Percentiles rank a stretch among this genome's conserved stretches.
Conservation (phyloP, 2,113 vertebrate species). For the Epinephelus fuscoguttatus region DNA sequence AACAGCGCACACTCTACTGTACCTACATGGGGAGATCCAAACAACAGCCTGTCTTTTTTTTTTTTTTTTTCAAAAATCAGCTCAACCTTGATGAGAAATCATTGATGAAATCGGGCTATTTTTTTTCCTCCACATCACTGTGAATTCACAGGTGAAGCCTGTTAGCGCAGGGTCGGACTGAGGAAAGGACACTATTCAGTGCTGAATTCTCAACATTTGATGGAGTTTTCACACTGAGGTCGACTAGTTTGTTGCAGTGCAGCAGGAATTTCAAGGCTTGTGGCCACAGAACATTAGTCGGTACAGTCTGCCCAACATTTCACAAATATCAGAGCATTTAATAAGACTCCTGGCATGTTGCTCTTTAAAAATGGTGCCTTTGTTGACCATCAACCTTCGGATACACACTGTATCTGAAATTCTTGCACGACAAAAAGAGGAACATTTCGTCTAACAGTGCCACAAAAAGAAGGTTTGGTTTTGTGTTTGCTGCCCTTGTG, state of each 20-base stretch:
- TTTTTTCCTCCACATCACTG: neutral
- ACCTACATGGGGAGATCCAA: neutral
- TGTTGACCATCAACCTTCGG: neutral
- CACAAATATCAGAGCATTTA: constrained; percentile 9
- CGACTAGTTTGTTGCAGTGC: constrained; percentile 19
- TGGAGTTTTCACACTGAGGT: constrained; percentile 8
- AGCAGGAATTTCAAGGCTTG: constrained; percentile 45
- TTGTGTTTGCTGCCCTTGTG: constrained; percentile 6
- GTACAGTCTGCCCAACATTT: neutral
- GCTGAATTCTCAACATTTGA: constrained; percentile 10
- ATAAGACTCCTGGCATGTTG: neutral
- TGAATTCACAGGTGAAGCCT: neutral
- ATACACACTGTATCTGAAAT: neutral
- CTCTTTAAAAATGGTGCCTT: neutral
- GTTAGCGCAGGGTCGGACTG: neutral
- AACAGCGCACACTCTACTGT: neutral
- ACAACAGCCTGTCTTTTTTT: neutral
- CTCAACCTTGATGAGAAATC: constrained; percentile 26
- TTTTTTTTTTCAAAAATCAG: neutral
- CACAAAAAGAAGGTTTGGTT: neutral
- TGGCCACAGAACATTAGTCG: neutral
- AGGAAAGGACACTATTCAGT: neutral
- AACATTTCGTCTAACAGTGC: neutral
- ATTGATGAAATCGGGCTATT: neutral
- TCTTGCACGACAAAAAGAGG: neutral